Base-by-base conservation (phyloP, 2,888 invertebrate species). In the Clanis bilineata region DNA sequence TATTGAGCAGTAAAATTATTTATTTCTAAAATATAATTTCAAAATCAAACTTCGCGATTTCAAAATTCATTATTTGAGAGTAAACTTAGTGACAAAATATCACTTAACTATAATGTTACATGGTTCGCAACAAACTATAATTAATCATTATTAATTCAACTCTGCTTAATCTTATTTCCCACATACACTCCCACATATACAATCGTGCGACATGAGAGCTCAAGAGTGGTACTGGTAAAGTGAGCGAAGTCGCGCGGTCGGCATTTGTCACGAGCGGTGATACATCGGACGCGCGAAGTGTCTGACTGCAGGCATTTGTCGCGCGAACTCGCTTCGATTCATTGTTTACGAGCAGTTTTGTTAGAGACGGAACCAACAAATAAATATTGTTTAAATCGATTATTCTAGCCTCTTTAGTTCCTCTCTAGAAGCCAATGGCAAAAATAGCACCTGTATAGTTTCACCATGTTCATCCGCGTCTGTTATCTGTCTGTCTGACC, bases 241-340 rank as follows among this genome's bases (percentile, higher is more conserved):
- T 51, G 18, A 32, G 51, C 51, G 51, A 51, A 28, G 51, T 51
- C 51, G 64, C 68, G 71, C 67, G 69, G 68, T 67, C 65, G 66
- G 69, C 73, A 74, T 74, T 74, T 73, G 73, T 74, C 73, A 74
- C 67, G 60, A 60, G 65, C 71, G 62, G 71, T 77, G 74, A 83
- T 82, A 71, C 74, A 82, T 83, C 69, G 79, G 70, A 71, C 73
- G 72, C 72, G 71, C 71, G 70, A 66, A 68, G 71, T 69, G 65
- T 69, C 69, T 76, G 76, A 79, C 72, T 74, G 74, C 69, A 66
- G 67, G 78, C 83, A 85, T 86, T 84, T 83, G 80, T 85, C 76
- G 75, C 73, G 66, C 67, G 73, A 65, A 65, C 68, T 66, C 67
- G 64, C 67, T 51, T 51, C 51, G 51, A 51, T 51, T 51, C 51